A percentile compares a stretch with the other conserved stretches of the same genome.
Conservation (phyloP, 1,140 invertebrate genomes). For the Ceratosolen solmsi region DNA sequence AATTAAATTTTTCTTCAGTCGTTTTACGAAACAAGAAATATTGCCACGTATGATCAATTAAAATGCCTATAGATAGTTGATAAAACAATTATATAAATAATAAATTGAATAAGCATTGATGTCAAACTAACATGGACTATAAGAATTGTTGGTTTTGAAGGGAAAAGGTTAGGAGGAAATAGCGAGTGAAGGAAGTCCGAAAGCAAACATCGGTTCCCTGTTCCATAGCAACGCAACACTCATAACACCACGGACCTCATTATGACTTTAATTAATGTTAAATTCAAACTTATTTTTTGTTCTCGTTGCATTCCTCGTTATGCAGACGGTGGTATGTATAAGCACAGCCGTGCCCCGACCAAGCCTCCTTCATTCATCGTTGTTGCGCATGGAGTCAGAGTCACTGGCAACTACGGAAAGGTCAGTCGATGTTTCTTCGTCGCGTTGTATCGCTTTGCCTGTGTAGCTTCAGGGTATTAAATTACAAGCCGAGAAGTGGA, state of each 20-base stretch:
- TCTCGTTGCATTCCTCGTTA: neutral
- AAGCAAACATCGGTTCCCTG: neutral
- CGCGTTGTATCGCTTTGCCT: conserved; percentile 27
- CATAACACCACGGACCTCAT: neutral
- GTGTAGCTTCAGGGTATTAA: conserved; percentile 51
- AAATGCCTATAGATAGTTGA: no score
- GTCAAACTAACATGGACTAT: no score
- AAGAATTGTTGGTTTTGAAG: no score
- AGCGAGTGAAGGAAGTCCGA: neutral
- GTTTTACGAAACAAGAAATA: no score
- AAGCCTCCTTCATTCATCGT: neutral
- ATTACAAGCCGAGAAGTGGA: conserved; percentile 56
- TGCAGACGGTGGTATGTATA: no score
- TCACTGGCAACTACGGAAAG: neutral
- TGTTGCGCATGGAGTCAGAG: neutral
- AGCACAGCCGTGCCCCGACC: no score
- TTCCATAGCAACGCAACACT: neutral
- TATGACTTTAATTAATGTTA: neutral
- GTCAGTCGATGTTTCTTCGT: conserved; percentile 4
- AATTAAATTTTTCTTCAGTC: no score
- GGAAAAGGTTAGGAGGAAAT: neutral
- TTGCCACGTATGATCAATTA: no score
- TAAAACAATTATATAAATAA: no score
- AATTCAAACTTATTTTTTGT: neutral
- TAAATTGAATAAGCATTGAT: no score